phyloP scores from a whole-genome alignment of 2,797 vertebrate species.

The Synaphobranchus kaupii region DNA sequence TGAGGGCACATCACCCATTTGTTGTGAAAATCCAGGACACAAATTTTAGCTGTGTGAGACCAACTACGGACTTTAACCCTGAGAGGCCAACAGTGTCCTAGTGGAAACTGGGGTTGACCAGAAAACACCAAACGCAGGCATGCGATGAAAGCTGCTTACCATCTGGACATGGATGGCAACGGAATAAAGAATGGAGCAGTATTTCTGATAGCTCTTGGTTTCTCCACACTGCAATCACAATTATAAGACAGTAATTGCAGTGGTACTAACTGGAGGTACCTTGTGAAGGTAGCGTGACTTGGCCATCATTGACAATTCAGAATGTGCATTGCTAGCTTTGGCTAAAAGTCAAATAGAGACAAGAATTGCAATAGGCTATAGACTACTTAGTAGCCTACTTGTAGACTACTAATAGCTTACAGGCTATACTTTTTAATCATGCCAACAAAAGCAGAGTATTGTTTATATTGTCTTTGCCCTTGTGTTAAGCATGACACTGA shows the following conservation, averaged over 20 bases:
- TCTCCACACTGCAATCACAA: neutral
- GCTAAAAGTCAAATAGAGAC: neutral
- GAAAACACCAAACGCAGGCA: neutral
- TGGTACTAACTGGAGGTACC: neutral
- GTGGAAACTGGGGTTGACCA: neutral
- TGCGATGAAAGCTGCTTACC: neutral
- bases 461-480: neutral
- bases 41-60: neutral
- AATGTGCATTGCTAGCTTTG: neutral
- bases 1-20: neutral
- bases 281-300: neutral
- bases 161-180: neutral
- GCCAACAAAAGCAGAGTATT: neutral
- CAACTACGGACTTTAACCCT: neutral
- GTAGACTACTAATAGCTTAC: too few species aligned
- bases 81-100: neutral
- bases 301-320: neutral
- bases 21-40: neutral
- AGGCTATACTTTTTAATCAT: too few species aligned
- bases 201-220: neutral
- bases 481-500: neutral
- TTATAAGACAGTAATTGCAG: neutral
- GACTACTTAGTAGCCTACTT: too few species aligned
- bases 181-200: neutral
- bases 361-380: neutral